Evolutionary conservation across 2,113 vertebrate genomes (phyloP), one percentile per base, ranked within the genome.

Genomic region (Silurus asotus): DNA sequence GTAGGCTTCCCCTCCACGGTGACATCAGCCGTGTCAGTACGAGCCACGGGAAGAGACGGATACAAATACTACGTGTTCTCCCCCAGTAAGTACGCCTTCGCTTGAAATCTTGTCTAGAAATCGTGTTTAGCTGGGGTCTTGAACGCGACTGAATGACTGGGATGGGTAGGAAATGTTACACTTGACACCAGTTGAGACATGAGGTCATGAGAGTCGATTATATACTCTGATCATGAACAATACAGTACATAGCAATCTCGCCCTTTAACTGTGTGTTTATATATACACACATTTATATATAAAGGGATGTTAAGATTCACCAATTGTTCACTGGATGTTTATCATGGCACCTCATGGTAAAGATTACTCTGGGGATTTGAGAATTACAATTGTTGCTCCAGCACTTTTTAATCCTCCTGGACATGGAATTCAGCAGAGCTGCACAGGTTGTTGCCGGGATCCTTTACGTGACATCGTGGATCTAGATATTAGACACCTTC

Each of bases 21-120:
- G 48, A 97, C 97, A 3, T 96, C 97, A 0, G 96, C 96, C 0
- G 62, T 98, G 48, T 96, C 98, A 0, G 64, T 98, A 58, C 97
- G 96, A n/a, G 96, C 91, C 49, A 91, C 90, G 56, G 95, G 94
- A 65, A 93, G 93, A 0, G 96, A 97, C 0, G 97, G 96, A 59
- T 99, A 97, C 0, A 96, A 96, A 79, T 98, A 99, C 88, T 95
- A 95, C 0, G 93, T 97, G 81, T 96, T 99, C 92, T 97, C 97
- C 17, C 95, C 93, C 91, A 94, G 98, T 99, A 94, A 95, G 96
- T 93, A 59, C n/a, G 23, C 77, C 55, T 8, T 28, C n/a, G 13
- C 23, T 20, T 59, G 56, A 84, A 58, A 75, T 75, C 72, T 37
- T n/a, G 37, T 84, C 72, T 84, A 61, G 69, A n/a, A n/a, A 75